Evolutionary conservation across 2,888 invertebrate genomes (phyloP), one percentile per base, ranked within the genome.

Genomic region (Metacarcinus magister): DNA sequence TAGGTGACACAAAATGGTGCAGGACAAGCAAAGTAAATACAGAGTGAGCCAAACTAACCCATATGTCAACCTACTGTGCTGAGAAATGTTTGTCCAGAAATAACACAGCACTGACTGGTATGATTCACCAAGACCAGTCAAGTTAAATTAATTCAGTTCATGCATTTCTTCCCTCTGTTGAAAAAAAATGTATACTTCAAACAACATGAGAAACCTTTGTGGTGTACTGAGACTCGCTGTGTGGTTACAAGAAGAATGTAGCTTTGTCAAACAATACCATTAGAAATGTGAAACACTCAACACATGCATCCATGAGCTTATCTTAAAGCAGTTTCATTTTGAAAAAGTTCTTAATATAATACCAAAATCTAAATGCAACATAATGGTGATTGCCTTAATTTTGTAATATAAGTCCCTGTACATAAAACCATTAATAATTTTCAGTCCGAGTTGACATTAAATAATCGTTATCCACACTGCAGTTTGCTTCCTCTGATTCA

Each of bases 101-200:
- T 39, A 13, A 87, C 32, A 87, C 39, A 28, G 75, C 75, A 82
- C n/a, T n/a, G 28, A 82, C 28, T 87, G 19, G 19, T 67, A 23
- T 67, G 87, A 39, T 39, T 87, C 87, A 39, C 39, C 87, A 87
- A 32, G 13, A 87, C 39, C 39, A 39, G 87, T 87, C 87, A 87
- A 3, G 39, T 87, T 87, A 87, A 87, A 87, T 39, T 39, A 39
- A 87, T 87, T 32, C 87, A 87, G 39, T 87, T 87, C 87, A 87
- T 87, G 87, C 87, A 87, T 39, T 39, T 87, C 87, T 39, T 87
- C 87, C 87, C 87, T 32, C 75, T 87, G 87, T 87, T 87, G 87
- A 87, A 87, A 87, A 75, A 39, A 87, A 87, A 39, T 87, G 13
- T 32, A 87, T 19, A 16, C 87, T 87, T 87, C 87, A 87, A 39